Evolutionary conservation across 2,797 vertebrate genomes (phyloP).

Genomic region (Botia kubotai): DNA sequence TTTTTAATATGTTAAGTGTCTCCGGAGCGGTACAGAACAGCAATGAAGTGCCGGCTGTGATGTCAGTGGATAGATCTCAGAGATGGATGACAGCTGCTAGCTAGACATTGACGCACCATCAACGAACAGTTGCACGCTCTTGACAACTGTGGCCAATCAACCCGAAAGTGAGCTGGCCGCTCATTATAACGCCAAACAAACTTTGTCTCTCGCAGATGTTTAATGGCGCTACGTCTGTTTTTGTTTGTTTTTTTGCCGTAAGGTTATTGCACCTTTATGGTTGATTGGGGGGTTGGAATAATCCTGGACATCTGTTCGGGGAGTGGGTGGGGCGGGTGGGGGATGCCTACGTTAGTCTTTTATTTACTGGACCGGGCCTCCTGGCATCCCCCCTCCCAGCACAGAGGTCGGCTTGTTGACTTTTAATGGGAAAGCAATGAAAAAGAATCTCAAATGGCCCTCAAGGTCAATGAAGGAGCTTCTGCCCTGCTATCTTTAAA

Average conservation of each 20-base stretch:
- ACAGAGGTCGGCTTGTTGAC: conserved; percentile 64
- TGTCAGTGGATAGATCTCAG: conserved; percentile 74
- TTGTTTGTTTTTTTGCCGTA: conserved; percentile 81
- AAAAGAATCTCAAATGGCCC: conserved; percentile 70
- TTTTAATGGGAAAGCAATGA: conserved; percentile 75
- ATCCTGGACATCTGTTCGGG: conserved; percentile 83
- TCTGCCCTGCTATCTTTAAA: conserved; percentile 46
- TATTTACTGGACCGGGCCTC: conserved; percentile 69
- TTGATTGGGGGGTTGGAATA: conserved; percentile 81
- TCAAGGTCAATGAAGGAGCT: conserved; percentile 73
- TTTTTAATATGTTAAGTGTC: conserved; percentile 66
- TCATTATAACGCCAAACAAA: conserved; percentile 79
- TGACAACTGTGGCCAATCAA: conserved; percentile 59
- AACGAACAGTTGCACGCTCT: conserved; percentile 65
- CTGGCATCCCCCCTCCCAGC: conserved; percentile 64
- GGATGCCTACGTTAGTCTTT: conserved; percentile 69
- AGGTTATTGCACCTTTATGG: conserved; percentile 88
- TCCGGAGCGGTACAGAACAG: conserved; percentile 62
- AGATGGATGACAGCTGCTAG: conserved; percentile 76
- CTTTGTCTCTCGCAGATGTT: conserved; percentile 84
- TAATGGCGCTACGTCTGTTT: conserved; percentile 81
- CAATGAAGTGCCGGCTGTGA: conserved; percentile 63
- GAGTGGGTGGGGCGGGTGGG: conserved; percentile 41
- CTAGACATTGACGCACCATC: conserved; percentile 79
- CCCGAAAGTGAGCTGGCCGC: conserved; percentile 49